Conservation (phyloP, 2,888 invertebrate genomes). For the Tetragnatha montana region DNA sequence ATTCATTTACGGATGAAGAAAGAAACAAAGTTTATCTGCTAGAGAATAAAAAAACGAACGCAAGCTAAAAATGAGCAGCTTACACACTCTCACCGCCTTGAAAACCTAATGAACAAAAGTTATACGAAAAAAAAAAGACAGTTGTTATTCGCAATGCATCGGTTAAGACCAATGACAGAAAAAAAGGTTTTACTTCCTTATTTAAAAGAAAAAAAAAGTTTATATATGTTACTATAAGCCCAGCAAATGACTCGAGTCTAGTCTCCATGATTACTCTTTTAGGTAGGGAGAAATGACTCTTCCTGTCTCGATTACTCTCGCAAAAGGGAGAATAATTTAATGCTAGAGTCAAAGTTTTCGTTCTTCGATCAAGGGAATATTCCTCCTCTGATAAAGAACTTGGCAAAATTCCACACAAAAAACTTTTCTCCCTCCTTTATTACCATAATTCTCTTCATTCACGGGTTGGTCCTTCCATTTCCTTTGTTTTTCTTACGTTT, state of each 20-base stretch:
- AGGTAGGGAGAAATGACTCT: conserved; percentile 29
- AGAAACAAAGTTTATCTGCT: too few relatives aligned
- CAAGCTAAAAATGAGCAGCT: too few relatives aligned
- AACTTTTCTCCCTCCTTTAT: conserved; percentile 48
- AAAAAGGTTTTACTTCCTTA: neutral
- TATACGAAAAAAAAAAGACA: neutral
- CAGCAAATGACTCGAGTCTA: conserved; percentile 44
- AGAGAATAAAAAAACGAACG: too few relatives aligned
- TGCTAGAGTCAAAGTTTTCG: conserved; percentile 47
- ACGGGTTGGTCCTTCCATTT: neutral
- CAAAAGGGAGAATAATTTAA: conserved; percentile 67
- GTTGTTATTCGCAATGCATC: conserved; percentile 37
- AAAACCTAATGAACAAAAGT: neutral
- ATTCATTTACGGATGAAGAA: too few relatives aligned
- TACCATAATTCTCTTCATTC: conserved; percentile 44
- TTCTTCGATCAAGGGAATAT: conserved; percentile 47
- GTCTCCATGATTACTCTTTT: conserved; percentile 61
- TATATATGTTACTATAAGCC: conserved; percentile 54
- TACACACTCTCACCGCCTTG: too few relatives aligned
- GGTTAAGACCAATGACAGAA: conserved; percentile 8
- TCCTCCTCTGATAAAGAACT: conserved; percentile 57
- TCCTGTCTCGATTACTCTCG: conserved; percentile 32
- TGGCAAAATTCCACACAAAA: conserved; percentile 66
- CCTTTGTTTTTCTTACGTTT: neutral
- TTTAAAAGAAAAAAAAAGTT: conserved; percentile 26